Evolutionary conservation across 1,140 invertebrate species (phyloP), one percentile per base, ranked within the genome.

Genomic region (Drosophila fuyamai): DNA sequence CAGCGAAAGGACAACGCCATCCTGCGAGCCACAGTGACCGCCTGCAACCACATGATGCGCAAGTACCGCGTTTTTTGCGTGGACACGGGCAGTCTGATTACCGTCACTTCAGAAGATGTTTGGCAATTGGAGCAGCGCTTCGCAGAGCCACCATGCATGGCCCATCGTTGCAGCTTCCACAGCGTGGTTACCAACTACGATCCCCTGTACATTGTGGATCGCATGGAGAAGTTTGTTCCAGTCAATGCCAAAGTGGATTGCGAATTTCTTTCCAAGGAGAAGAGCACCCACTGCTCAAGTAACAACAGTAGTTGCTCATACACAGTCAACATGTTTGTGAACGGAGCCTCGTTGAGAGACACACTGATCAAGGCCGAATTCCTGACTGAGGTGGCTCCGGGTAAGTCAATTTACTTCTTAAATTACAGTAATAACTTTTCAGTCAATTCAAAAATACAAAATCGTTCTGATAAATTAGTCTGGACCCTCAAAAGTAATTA

Each of bases 21-120:
- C 6, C 95, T 96, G 90, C 92, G 96, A 43, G 96, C 95, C 2
- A 93, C 94, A 55, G 92, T 97, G 2, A 73, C 94, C 9, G 94
- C 94, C 23, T 83, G 93, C 2, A 94, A 94, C 66, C 88, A 89
- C 14, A 93, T 93, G 61, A 90, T 92, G 29, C 93, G 93, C 8
- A 94, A 94, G 65, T 94, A 94, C 78, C 93, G 94, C 36, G 95
- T 97, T 0, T 94, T 94, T 32, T 96, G 95, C 66, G 93, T 97
- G 1, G 96, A 97, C 92, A 96, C 95, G 79, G 96, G 96, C 35
- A 97, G 97, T 84, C 93, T 93, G 29, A 94, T 94, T 29, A 90
- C 94, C 0, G 94, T 96, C 0, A 92, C 94, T 36, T 89, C 91
- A 0, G 93, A 91, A 55, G 94, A 96, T 78, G 94, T 97, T 1